A percentile compares a stretch with the other conserved stretches of the same genome.
phyloP scores from a whole-genome alignment of 1,140 invertebrate genomes.

The Drosophila kepulauana region DNA sequence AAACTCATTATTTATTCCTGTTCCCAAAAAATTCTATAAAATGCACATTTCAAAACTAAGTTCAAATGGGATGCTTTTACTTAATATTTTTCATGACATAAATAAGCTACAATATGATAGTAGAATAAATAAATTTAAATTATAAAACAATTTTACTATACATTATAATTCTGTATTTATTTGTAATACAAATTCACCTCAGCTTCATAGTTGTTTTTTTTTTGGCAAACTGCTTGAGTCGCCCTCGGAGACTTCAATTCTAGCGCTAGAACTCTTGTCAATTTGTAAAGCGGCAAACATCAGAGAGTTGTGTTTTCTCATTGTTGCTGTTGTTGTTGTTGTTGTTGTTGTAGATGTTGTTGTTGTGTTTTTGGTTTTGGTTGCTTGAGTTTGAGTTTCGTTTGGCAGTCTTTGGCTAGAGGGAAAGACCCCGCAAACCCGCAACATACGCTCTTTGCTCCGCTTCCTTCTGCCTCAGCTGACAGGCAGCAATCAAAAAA shows the following conservation, averaged over 20 bases:
- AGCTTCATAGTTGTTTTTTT: no score
- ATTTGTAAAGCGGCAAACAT: conserved; percentile 56
- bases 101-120: no score
- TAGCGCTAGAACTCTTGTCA: conserved; percentile 56
- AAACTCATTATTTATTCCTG: no score
- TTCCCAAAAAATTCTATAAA: no score
- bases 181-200: no score
- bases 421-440: conserved; percentile 27
- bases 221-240: conserved; percentile 41
- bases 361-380: conserved; percentile 25
- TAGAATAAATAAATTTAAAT: no score
- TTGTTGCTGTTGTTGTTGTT: conserved; percentile 8
- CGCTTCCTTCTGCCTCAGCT: background rate
- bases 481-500: conserved; percentile 55
- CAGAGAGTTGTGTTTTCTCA: conserved; percentile 29
- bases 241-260: conserved; percentile 29
- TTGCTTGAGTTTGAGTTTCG: conserved; percentile 36
- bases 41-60: no score
- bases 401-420: conserved; percentile 14
- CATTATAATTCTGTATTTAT: no score
- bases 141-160: no score
- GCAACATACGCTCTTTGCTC: conserved; percentile 4
- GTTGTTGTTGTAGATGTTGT: conserved; percentile 1
- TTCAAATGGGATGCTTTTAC: no score
- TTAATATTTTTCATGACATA: no score